Conservation (phyloP, 2,888 invertebrate species). For the Lutraria lutraria region DNA sequence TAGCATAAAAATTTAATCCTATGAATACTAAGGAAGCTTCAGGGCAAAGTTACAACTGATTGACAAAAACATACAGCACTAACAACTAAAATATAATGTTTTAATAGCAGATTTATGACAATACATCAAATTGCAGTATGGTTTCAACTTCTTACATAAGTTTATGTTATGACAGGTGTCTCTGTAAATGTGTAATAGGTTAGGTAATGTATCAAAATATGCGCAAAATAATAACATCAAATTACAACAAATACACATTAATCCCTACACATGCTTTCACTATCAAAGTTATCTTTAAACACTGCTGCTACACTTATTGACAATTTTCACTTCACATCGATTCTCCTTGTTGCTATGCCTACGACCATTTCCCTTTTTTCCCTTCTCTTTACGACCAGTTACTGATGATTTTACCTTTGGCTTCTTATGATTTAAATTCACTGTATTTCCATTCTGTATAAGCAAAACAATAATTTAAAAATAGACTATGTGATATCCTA, state of each 20-base stretch:
- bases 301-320: slow-evolving; percentile 61
- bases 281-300: slow-evolving; percentile 31
- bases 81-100: no score
- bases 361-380: slow-evolving; percentile 32
- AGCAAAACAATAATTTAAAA: neutral
- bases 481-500: neutral
- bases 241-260: neutral
- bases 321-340: slow-evolving; percentile 49
- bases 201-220: slow-evolving; percentile 11
- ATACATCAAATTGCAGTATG: neutral
- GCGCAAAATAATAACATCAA: slow-evolving; percentile 8
- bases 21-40: no score
- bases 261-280: neutral
- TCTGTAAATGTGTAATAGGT: neutral
- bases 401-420: neutral
- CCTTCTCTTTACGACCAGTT: slow-evolving; percentile 32
- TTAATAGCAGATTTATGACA: neutral
- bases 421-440: slow-evolving; percentile 28
- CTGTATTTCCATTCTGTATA: slow-evolving; percentile 27
- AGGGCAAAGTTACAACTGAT: no score
- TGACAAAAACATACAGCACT: no score
- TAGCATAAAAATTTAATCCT: no score
- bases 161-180: neutral
- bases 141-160: neutral
- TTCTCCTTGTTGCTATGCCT: slow-evolving; percentile 66